Percentiles rank a stretch among this genome's conserved stretches.
Evolutionary conservation across 2,888 invertebrate genomes (phyloP).

Genomic region (Amphiduros pacificus): DNA sequence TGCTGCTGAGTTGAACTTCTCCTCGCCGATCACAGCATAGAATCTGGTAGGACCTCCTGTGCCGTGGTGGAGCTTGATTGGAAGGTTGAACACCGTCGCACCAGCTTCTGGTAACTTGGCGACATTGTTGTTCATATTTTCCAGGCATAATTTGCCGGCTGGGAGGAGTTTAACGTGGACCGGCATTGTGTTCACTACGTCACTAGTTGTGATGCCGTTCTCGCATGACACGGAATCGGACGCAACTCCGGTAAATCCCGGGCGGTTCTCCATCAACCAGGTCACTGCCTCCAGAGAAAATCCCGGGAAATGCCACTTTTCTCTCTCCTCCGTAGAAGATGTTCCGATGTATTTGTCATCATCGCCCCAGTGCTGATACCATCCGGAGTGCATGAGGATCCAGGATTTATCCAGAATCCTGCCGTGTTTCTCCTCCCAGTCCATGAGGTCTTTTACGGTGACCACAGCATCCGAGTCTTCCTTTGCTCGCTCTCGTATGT

Average conservation of each 20-base stretch:
- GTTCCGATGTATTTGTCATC: neutral
- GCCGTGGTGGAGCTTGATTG: neutral
- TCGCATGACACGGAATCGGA: neutral
- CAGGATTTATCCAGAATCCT: neutral
- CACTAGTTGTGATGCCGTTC: neutral
- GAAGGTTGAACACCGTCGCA: neutral
- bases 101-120: neutral
- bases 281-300: neutral
- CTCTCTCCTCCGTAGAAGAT: neutral
- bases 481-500: neutral
- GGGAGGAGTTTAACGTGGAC: neutral
- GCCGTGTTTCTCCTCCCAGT: neutral
- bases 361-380: neutral
- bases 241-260: too few relatives aligned
- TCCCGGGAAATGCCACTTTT: neutral
- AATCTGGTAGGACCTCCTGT: neutral
- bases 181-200: neutral
- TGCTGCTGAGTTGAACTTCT: too few relatives aligned
- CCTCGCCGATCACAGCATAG: too few relatives aligned
- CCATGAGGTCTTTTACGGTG: neutral
- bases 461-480: neutral
- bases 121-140: neutral
- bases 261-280: neutral
- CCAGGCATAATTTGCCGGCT: neutral
- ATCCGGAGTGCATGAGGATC: neutral